Conservation (phyloP, 2,113 vertebrate genomes). For the Triplophysa dalaica region DNA sequence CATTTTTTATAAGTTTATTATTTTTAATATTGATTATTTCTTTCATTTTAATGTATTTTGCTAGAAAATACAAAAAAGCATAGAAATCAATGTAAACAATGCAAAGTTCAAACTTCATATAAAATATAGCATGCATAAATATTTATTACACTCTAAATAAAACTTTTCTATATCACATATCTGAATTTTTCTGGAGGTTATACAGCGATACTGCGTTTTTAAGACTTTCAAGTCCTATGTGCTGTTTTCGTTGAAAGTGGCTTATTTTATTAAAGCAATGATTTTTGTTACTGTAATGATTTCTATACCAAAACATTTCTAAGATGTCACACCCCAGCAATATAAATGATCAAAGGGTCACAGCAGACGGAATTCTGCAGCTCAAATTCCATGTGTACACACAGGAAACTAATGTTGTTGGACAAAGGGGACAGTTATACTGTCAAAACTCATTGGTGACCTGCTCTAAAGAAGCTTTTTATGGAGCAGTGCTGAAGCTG, state of each 20-base stretch:
- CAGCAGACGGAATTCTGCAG: not conserved
- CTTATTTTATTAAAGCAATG: not conserved
- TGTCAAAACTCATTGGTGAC: constrained; percentile 12
- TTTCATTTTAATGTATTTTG: no score
- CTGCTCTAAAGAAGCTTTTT: not conserved
- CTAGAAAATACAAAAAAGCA: no score
- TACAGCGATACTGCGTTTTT: not conserved
- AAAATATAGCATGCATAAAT: no score
- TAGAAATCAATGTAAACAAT: no score
- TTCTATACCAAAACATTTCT: not conserved
- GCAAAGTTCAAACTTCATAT: no score
- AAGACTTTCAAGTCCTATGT: not conserved
- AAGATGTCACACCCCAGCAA: not conserved
- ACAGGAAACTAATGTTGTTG: not conserved
- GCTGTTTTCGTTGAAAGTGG: not conserved
- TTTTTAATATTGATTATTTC: no score
- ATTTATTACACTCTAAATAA: no score
- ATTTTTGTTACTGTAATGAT: not conserved
- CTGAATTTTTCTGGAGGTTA: no score
- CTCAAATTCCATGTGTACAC: not conserved
- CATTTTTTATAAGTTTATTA: no score
- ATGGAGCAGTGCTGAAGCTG: constrained; percentile 1
- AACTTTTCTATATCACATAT: no score
- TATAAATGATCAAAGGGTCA: not conserved
- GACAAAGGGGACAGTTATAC: constrained; percentile 12